phyloP scores from a whole-genome alignment of 1,140 invertebrate genomes.

The Drosophila obscura region DNA sequence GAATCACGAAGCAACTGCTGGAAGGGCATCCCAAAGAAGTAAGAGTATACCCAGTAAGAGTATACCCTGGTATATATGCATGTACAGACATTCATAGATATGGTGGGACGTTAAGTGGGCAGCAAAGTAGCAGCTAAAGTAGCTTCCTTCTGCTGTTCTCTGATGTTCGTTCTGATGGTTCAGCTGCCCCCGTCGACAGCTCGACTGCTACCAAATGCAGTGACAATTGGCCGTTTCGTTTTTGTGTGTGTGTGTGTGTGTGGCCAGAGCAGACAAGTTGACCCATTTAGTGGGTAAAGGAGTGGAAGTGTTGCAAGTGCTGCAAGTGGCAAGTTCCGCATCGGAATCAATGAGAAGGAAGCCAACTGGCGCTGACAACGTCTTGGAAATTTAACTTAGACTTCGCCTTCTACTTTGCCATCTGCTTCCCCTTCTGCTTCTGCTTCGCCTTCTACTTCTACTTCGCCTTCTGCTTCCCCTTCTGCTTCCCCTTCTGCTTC shows the following conservation, averaged over 20 bases:
- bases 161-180: background rate
- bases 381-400: background rate
- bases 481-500: too few relatives aligned
- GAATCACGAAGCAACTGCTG: too few relatives aligned
- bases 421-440: too few relatives aligned
- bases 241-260: slow-evolving; percentile 30
- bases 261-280: slow-evolving; percentile 69
- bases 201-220: slow-evolving; percentile 29
- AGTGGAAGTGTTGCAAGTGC: slow-evolving; percentile 14
- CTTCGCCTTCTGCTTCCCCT: too few relatives aligned
- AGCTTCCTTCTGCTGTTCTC: slow-evolving; percentile 8
- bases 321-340: slow-evolving; percentile 50
- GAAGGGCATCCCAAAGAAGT: too few relatives aligned
- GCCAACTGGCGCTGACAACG: slow-evolving; percentile 40
- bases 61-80: slow-evolving; percentile 2
- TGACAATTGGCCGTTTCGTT: slow-evolving; percentile 67
- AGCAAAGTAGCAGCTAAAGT: slow-evolving; percentile 15
- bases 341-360: slow-evolving; percentile 34
- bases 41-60: too few relatives aligned
- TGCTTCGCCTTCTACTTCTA: too few relatives aligned
- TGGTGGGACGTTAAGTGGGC: slow-evolving; percentile 9
- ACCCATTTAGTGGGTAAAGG: slow-evolving; percentile 56
- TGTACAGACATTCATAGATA: background rate
- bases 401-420: too few relatives aligned
- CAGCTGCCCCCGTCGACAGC: slow-evolving; percentile 3